Conservation (phyloP, 2,113 vertebrate genomes). For the Sphyrna mokarran region DNA sequence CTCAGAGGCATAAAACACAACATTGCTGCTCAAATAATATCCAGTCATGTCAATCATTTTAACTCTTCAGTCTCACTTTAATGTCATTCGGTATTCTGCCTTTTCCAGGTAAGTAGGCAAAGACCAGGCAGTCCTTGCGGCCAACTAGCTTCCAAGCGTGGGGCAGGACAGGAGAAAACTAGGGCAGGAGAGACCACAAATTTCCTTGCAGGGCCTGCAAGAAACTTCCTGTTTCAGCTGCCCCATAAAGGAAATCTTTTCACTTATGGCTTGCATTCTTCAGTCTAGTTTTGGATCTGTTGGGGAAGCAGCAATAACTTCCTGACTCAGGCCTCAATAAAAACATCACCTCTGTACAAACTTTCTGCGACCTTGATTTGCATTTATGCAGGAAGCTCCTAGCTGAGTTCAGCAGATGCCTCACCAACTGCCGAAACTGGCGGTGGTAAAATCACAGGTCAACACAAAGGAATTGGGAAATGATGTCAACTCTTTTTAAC, state of each 20-base stretch:
- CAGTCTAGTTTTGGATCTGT: background rate
- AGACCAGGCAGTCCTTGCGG: background rate
- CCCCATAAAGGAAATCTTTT: background rate
- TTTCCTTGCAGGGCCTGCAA: background rate
- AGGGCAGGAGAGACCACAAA: background rate
- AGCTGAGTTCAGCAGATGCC: background rate
- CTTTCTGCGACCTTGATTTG: background rate
- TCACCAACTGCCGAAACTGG: background rate
- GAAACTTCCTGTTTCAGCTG: background rate
- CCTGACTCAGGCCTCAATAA: background rate
- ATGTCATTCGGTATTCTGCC: background rate
- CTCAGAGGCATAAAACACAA: background rate
- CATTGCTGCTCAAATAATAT: background rate
- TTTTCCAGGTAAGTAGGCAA: background rate
- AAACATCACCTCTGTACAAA: background rate
- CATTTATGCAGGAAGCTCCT: background rate
- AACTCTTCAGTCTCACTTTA: background rate
- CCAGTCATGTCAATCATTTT: background rate
- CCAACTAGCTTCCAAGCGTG: background rate
- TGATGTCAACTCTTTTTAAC: background rate
- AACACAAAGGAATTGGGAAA: background rate
- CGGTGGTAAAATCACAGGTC: background rate
- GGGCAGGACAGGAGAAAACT: background rate
- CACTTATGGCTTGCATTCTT: background rate
- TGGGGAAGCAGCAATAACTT: background rate